Conservation (phyloP, 2,797 vertebrate species). For the Forpus xanthops region DNA sequence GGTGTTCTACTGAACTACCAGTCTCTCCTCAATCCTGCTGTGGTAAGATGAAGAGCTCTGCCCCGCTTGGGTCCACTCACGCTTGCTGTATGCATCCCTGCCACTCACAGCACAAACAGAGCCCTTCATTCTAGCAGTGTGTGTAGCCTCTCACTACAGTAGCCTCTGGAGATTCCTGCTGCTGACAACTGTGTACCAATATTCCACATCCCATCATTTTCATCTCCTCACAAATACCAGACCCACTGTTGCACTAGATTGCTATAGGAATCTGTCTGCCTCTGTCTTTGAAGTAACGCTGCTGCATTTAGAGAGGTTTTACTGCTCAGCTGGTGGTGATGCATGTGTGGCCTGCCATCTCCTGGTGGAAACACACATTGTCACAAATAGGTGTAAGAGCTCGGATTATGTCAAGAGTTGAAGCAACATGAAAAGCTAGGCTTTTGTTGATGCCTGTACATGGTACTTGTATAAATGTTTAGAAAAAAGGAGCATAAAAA, state of each 20-base stretch:
- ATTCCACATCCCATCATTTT: neutral
- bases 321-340: neutral
- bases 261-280: neutral
- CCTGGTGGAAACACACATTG: neutral
- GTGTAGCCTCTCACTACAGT: neutral
- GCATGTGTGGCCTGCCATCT: conserved; percentile 9
- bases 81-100: neutral
- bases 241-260: neutral
- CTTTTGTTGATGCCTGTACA: neutral
- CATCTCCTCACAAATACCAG: neutral
- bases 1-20: conserved; percentile 93
- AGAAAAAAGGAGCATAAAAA: neutral
- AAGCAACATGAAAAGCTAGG: neutral
- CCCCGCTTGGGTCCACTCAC: neutral
- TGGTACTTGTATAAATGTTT: neutral
- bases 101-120: neutral
- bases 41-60: conserved; percentile 78
- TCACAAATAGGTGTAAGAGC: neutral
- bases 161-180: neutral
- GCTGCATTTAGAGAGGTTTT: neutral
- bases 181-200: neutral
- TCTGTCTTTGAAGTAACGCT: neutral
- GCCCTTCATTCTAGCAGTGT: neutral
- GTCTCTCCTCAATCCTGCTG: conserved; percentile 84
- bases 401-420: neutral